These are phyloP conservation scores for Microcebus griseorufus DNA, from an alignment of 2,113 vertebrate species.

Conservation along the genomic window DNA sequence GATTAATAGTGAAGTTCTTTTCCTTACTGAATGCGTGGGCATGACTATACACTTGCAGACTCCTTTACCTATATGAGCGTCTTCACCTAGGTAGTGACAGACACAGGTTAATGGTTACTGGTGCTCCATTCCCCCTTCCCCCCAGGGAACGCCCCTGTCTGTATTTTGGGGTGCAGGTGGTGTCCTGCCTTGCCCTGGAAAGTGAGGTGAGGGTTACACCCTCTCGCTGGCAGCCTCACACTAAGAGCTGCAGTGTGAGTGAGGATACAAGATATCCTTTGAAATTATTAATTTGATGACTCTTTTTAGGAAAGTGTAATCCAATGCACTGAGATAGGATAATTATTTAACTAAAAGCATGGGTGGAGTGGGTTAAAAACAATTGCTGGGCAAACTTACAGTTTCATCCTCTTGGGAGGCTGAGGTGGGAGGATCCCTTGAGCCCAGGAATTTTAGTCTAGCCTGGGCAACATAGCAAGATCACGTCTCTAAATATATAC, in stretches of 20 bases:
- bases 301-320: not conserved
- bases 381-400: not conserved
- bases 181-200: not conserved
- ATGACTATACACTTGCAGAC: not conserved
- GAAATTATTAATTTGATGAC: not conserved
- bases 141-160: not conserved
- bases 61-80: not conserved
- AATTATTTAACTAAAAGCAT: not conserved
- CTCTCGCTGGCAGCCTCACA: not conserved
- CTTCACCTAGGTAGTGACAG: not conserved
- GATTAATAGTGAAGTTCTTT: not conserved
- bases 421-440: not conserved
- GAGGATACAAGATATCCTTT: not conserved
- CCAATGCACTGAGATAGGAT: not conserved
- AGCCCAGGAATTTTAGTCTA: not conserved
- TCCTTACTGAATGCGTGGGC: not conserved
- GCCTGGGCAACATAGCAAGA: not conserved
- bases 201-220: not conserved
- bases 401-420: not conserved
- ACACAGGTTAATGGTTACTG: not conserved
- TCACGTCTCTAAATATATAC: not conserved
- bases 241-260: not conserved
- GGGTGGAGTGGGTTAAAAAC: not conserved
- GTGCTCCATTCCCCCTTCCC: no score
- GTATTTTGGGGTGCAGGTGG: not conserved